A percentile compares a stretch with the other conserved stretches of the same genome.
phyloP scores from a whole-genome alignment of 2,113 vertebrate species.

The Galeopterus variegatus region DNA sequence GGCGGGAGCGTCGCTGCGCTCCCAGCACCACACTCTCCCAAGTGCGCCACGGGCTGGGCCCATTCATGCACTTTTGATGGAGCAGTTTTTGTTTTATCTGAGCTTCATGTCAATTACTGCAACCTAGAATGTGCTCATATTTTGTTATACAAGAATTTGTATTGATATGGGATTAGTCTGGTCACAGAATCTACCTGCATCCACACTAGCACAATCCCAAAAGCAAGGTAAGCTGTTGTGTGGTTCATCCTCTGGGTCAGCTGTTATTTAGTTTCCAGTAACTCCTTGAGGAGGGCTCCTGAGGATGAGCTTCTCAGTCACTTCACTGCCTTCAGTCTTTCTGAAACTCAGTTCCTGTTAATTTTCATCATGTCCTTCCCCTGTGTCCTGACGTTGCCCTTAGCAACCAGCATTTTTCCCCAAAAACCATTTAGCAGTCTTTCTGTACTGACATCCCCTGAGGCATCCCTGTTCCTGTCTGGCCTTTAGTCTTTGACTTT shows the following conservation, averaged over 20 bases:
- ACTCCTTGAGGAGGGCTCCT: background rate
- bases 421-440: background rate
- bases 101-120: background rate
- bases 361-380: background rate
- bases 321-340: background rate
- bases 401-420: background rate
- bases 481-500: background rate
- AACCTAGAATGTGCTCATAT: background rate
- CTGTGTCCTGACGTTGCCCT: background rate
- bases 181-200: background rate
- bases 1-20: too few relatives aligned
- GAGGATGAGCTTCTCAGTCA: background rate
- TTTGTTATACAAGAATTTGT: constrained; percentile 7
- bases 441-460: too few relatives aligned
- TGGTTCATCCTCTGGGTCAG: background rate
- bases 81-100: background rate
- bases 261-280: background rate
- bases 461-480: fast-evolving
- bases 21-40: too few relatives aligned
- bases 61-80: background rate
- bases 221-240: background rate
- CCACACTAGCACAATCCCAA: background rate
- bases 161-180: background rate
- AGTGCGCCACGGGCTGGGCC: too few relatives aligned
- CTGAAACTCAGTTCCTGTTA: background rate